Base-by-base conservation (phyloP, 2,113 vertebrate genomes). In the Eonycteris spelaea region DNA sequence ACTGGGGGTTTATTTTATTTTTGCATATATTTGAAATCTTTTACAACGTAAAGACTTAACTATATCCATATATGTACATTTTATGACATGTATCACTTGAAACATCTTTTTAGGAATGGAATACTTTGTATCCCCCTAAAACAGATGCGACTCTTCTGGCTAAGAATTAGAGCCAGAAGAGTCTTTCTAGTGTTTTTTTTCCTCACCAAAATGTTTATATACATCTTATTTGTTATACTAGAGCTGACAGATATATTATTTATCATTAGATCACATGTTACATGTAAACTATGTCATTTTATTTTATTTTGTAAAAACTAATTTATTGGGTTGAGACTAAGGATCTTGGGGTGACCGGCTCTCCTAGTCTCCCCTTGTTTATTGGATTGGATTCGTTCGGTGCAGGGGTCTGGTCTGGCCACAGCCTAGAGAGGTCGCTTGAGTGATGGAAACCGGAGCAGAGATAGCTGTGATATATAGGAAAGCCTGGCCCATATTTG, bases 11-110 rank as follows among this genome's bases (percentile, higher is more conserved):
- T 22, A 61, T 67, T 30, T 26, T 80, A 45, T 78, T 78, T 90
- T 94, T 96, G 53, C n/a, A 16, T 63, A 2, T 74, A 43, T 88
- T 79, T 65, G 45, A 88, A 88, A 89, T 82, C 8, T 90, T 87
- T 33, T 33, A 40, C 79, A 26, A 22, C n/a, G 63, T 15, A 14
- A n/a, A 70, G 24, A 45, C n/a, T 59, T 22, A 0, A 45, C 70
- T 70, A 48, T 48, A 35, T 4, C 8, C 6, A 16, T 30, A 74
- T 57, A 67, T 95, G 73, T 16, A 51, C 51, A 51, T 51, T 51
- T 51, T 51, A 38, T 22, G 16, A 53, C 71, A 73, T 61, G n/a
- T 21, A 82, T 30, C 10, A 6, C 92, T 86, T 63, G 22, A 95
- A 40, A 51, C 16, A 15, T 65, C 79, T 73, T 95, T 57, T 38